Evolutionary conservation across 2,888 invertebrate genomes (phyloP), one percentile per base, ranked within the genome.

Genomic region (Biston betularia): DNA sequence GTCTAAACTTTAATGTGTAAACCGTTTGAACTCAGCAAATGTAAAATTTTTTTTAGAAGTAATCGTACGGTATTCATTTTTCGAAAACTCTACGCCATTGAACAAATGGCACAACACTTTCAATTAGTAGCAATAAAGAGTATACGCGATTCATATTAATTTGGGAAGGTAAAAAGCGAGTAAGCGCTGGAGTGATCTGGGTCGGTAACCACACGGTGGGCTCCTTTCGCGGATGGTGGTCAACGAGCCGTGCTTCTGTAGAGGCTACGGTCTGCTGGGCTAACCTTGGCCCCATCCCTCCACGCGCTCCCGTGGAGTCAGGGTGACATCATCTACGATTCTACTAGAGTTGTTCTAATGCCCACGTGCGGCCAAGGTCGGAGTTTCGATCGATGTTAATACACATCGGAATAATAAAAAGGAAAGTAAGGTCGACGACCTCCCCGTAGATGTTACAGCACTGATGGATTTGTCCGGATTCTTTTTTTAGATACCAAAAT

Each of bases 381-480:
- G 71, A 79, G 78, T 80, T 79, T 79, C 83, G 80, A 89, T 89
- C 85, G 81, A 89, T 87, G 78, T 70, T 72, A 79, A 77, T 79
- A 79, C 75, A 81, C 77, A 76, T 73, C 77, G 73, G 81, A 86
- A 87, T 87, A 88, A 83, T 87, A 89, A 90, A 90, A 89, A 89
- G 90, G 90, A 90, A 91, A 89, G 90, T 86, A 75, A 77, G 91
- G 89, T 89, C 82, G 82, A 82, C 82, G 89, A 91, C 87, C 92
- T 77, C 84, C 76, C 75, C 68, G 75, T 79, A 78, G 85, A 80
- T 85, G 85, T 65, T 76, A 79, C 58, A 63, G 38, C 63, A 63
- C 81, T 85, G 83, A 88, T 88, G 85, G 83, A 81, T 82, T 83
- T 82, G 82, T 86, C 81, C 82, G 80, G 82, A 80, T 75, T 86